phyloP scores from a whole-genome alignment of 2,888 invertebrate genomes.

The Lapara coniferarum region DNA sequence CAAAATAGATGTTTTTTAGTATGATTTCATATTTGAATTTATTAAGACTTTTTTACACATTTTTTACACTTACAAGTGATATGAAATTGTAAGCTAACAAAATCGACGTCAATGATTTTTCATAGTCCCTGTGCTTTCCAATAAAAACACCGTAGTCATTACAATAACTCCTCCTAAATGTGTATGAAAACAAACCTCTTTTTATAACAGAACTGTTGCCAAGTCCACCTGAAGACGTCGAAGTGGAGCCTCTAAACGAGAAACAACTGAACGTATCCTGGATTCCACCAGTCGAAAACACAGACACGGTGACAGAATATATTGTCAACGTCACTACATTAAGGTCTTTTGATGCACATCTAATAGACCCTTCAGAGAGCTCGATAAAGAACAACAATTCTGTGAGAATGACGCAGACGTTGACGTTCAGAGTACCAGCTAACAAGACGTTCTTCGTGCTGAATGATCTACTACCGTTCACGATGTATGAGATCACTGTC shows the following conservation, averaged over 20 bases:
- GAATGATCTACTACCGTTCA: constrained; percentile 87
- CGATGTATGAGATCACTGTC: constrained; percentile 92
- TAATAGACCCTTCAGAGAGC: constrained; percentile 77
- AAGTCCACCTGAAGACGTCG: constrained; percentile 88
- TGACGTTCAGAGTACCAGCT: constrained; percentile 82
- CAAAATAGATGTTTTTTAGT: too few species aligned
- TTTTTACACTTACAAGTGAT: too few species aligned
- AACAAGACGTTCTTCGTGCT: constrained; percentile 84
- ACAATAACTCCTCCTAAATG: too few species aligned
- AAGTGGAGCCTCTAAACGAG: constrained; percentile 88
- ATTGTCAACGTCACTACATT: constrained; percentile 88
- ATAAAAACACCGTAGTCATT: too few species aligned
- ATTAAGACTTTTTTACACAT: too few species aligned
- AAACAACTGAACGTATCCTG: constrained; percentile 89
- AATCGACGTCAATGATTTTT: too few species aligned
- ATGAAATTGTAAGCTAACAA: too few species aligned
- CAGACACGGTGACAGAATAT: constrained; percentile 86
- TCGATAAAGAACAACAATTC: constrained; percentile 59
- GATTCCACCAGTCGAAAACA: constrained; percentile 86
- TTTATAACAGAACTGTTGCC: constrained; percentile 86
- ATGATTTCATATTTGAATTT: too few species aligned
- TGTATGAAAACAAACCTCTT: not conserved
- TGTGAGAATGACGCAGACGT: constrained; percentile 51
- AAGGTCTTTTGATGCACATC: constrained; percentile 86
- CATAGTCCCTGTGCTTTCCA: too few species aligned